A percentile compares a stretch with the other conserved stretches of the same genome.
These are phyloP conservation scores for Sialis lutaria DNA, from an alignment of 2,888 invertebrate species.

Conservation along the genomic window DNA sequence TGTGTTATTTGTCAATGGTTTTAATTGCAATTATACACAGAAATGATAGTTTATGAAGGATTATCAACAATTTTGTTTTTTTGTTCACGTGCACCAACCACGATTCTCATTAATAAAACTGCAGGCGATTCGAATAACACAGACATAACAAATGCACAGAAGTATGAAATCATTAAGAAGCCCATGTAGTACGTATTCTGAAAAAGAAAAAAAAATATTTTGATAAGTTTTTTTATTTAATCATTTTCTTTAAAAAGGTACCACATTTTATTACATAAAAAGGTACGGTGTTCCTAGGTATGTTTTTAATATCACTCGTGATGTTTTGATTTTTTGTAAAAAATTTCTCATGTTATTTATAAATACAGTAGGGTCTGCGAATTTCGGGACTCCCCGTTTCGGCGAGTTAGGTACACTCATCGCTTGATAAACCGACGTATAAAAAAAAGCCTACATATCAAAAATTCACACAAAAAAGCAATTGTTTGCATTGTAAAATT, in stretches of 20 bases:
- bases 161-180: slow-evolving; percentile 17
- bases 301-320: background rate
- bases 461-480: too few species aligned
- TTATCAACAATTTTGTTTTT: background rate
- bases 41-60: too few species aligned
- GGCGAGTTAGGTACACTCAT: too few species aligned
- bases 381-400: too few species aligned
- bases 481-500: too few species aligned
- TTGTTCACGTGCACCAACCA: slow-evolving; percentile 7
- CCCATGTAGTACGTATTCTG: slow-evolving; percentile 19
- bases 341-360: too few species aligned
- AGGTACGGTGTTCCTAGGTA: background rate
- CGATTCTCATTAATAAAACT: slow-evolving; percentile 20
- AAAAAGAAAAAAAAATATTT: slow-evolving; percentile 8
- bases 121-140: slow-evolving; percentile 25
- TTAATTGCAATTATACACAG: too few species aligned
- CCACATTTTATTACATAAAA: background rate
- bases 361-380: too few species aligned
- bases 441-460: too few species aligned
- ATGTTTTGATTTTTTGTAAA: too few species aligned
- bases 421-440: too few species aligned
- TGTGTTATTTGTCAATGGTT: too few species aligned
- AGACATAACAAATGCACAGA: slow-evolving; percentile 20
- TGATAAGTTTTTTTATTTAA: background rate
- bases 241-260: background rate